Conservation (phyloP, 2,888 invertebrate genomes). For the Lepas anatifera region DNA sequence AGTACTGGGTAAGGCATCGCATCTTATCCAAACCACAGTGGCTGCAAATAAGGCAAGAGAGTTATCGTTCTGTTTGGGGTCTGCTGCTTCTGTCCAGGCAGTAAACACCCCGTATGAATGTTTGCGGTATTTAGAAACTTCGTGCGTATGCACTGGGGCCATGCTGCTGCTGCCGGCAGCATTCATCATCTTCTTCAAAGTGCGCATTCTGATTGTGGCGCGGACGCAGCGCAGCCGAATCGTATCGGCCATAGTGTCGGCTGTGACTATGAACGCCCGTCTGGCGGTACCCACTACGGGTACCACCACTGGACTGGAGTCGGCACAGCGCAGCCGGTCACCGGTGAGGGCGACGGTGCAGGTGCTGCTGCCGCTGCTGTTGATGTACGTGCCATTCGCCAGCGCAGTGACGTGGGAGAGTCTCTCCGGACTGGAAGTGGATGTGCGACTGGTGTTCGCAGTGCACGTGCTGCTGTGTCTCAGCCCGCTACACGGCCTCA, state of each 20-base stretch:
- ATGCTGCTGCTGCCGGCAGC: slow-evolving; percentile 10
- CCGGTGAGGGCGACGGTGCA: not conserved
- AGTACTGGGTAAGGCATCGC: too few species aligned
- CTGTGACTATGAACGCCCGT: slow-evolving; percentile 7
- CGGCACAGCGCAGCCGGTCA: not conserved
- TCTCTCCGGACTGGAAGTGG: not conserved
- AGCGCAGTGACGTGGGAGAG: not conserved
- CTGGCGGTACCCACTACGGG: slow-evolving; percentile 9
- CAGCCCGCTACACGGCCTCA: not conserved
- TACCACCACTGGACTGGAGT: not conserved
- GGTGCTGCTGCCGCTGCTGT: slow-evolving; percentile 4
- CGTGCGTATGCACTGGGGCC: not conserved
- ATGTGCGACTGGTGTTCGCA: not conserved
- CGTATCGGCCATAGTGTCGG: slow-evolving; percentile 9
- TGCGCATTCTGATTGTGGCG: slow-evolving; percentile 2
- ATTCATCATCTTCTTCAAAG: slow-evolving; percentile 1
- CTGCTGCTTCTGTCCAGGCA: too few species aligned
- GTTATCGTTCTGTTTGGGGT: too few species aligned
- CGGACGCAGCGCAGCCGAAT: not conserved
- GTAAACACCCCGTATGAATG: too few species aligned
- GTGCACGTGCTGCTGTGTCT: not conserved
- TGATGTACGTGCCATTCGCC: slow-evolving; percentile 2
- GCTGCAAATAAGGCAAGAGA: too few species aligned
- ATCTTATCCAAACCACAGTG: too few species aligned
- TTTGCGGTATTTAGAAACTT: too few species aligned